Evolutionary conservation across 2,797 vertebrate genomes (phyloP), one percentile per base, ranked within the genome.

Genomic region (Chlorospingus semifuscus): DNA sequence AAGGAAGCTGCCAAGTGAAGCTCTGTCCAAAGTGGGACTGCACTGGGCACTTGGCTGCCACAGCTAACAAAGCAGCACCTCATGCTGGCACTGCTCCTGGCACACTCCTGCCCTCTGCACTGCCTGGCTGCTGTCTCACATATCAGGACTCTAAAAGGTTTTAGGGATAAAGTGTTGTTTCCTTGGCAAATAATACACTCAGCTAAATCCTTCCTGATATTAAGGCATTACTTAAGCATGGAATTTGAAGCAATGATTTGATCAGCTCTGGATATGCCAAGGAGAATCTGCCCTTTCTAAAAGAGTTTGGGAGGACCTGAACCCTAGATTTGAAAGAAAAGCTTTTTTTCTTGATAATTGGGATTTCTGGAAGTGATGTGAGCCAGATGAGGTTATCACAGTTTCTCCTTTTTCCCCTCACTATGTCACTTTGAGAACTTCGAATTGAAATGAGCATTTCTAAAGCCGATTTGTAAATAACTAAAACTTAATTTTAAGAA

Each of bases 361-460:
- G 14, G 70, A 30, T 8, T 61, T 79, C 5, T 66, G 27, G 32
- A 52, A 56, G 37, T 1, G 12, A 44, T 34, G 29, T 11, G 63
- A 91, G 55, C 11, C 1, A 44, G 42, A 23, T 0, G 2, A 74
- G 24, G 30, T 20, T 12, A 26, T 36, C 55, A 11, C 36, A 49
- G 32, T 1, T 41, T n/a, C 47, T 46, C 42, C n/a, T 44, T n/a
- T 14, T 13, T 6, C 17, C 71, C 53, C 22, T 39, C 46, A 0
- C 11, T 29, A 1, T 1, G 11, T 3, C 76, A 23, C 37, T 36
- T 20, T 1, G 2, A 41, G 3, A 14, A 4, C 6, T 8, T 26
- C 21, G 9, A 70, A 64, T 0, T 8, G 26, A 81, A 88, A 66
- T 0, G 11, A 77, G 8, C 9, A 2, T 29, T 89, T 83, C 1